Evolutionary conservation across 2,888 invertebrate genomes (phyloP), one percentile per base, ranked within the genome.

Genomic region (Chouioia cunea): DNA sequence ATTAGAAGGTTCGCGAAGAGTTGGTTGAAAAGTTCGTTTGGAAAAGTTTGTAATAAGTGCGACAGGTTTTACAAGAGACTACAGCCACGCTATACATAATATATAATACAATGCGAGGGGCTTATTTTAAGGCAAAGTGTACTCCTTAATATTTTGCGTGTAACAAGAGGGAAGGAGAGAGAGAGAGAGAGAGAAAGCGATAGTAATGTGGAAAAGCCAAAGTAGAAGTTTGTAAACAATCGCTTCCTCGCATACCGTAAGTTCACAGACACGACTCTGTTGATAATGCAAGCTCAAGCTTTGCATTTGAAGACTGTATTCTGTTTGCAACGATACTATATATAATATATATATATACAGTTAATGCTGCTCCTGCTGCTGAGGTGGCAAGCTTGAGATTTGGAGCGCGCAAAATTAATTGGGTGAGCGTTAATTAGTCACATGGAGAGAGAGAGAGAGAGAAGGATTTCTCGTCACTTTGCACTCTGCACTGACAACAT

Each of bases 381-480:
- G n/a, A 43, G 23, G 22, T 59, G 14, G 53, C 66, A 46, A 48
- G 44, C 59, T 48, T 36, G 56, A 57, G 65, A 65, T 62, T 52
- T 69, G 62, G 62, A 57, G 52, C 46, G 53, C 58, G 65, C 20
- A 54, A 63, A 65, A 65, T 66, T 66, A 73, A 73, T 70, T 73
- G 58, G 56, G 59, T 48, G 53, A 62, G 58, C 48, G 53, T 73
- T 69, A 73, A 73, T 66, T 69, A 73, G 60, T 53, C 20, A 62
- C 48, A 68, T 62, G n/a, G 18, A 56, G 23, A n/a, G 56, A 56
- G 43, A 27, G 54, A 1, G 64, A 18, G 54, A 23, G 43, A 18
- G 56, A 70, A 60, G 27, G 23, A 53, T 47, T 18, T 46, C 63
- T 57, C 58, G 16, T 56, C 64, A 22, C 48, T 44, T 52, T 18